phyloP scores from a whole-genome alignment of 2,888 invertebrate species.

The Chironomus tentans region DNA sequence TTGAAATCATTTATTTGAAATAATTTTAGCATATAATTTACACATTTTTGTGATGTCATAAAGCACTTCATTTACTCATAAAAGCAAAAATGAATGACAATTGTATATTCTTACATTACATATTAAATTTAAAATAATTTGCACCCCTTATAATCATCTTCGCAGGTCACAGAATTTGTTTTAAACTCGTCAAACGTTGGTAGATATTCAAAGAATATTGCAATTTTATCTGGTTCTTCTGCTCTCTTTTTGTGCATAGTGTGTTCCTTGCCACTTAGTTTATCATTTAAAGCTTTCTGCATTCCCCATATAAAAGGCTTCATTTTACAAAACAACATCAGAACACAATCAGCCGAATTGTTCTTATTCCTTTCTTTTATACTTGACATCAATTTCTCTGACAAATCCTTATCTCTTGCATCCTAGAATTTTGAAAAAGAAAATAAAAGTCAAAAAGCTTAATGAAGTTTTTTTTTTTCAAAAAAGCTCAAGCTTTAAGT shows the following conservation, averaged over 20 bases:
- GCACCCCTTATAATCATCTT: not conserved
- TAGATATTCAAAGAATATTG: not conserved
- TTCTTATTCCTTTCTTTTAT: not conserved
- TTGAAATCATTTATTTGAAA: not conserved
- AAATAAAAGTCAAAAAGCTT: not conserved
- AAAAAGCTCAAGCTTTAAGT: not conserved
- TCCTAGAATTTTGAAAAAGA: not conserved
- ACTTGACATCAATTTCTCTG: not conserved
- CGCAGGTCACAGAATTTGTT: conserved; percentile 4
- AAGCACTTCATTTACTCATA: no score
- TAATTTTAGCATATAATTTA: no score
- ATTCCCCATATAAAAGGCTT: conserved; percentile 15
- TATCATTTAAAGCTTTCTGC: not conserved
- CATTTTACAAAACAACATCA: conserved; percentile 6
- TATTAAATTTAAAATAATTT: conserved; percentile 3
- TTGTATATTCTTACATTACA: no score
- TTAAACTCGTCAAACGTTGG: not conserved
- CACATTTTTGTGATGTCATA: no score
- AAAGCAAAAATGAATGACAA: no score
- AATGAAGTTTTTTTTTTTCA: not conserved
- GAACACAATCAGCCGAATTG: not conserved
- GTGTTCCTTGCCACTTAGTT: not conserved
- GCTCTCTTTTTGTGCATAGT: not conserved
- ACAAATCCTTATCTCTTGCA: not conserved
- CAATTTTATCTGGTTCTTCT: not conserved